Evolutionary conservation across 2,888 invertebrate species (phyloP).

Genomic region (Hemistola chrysoprasaria): DNA sequence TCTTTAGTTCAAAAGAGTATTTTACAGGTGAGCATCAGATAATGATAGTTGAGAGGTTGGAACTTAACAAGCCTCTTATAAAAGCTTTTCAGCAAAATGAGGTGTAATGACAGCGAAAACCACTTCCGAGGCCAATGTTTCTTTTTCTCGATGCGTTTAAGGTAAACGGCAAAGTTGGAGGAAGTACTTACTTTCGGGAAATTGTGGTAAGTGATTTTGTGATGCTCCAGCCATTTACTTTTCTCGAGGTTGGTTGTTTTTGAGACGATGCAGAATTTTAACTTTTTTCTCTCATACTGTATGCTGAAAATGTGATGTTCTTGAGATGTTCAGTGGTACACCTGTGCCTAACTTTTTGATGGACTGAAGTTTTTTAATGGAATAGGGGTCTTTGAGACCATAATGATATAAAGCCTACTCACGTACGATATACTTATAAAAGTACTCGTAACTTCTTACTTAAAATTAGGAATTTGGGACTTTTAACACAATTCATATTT

Average conservation of each 20-base stretch:
- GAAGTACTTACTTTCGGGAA: slow-evolving; percentile 24
- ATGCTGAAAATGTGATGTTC: no score
- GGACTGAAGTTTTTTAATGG: no score
- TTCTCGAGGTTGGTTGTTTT: slow-evolving; percentile 13
- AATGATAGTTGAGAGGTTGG: slow-evolving; percentile 56
- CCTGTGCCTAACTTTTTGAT: no score
- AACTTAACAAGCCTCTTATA: slow-evolving; percentile 48
- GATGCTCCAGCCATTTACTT: slow-evolving; percentile 22
- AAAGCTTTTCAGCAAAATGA: slow-evolving; percentile 62
- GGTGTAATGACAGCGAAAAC: slow-evolving; percentile 65
- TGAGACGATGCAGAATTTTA: not conserved
- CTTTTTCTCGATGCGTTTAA: slow-evolving; percentile 52
- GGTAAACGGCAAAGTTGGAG: slow-evolving; percentile 33
- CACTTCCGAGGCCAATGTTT: slow-evolving; percentile 59
- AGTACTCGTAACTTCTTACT: no score
- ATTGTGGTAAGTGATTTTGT: slow-evolving; percentile 31
- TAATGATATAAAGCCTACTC: no score
- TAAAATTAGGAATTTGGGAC: no score
- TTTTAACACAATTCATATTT: no score
- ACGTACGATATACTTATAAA: no score
- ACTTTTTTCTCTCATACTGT: no score
- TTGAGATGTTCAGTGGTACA: no score
- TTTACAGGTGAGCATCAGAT: slow-evolving; percentile 52
- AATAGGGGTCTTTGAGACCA: no score
- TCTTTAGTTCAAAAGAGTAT: slow-evolving; percentile 34